These are phyloP conservation scores for Urocitellus parryii DNA, from an alignment of 2,113 vertebrate species.

Conservation along the genomic window DNA sequence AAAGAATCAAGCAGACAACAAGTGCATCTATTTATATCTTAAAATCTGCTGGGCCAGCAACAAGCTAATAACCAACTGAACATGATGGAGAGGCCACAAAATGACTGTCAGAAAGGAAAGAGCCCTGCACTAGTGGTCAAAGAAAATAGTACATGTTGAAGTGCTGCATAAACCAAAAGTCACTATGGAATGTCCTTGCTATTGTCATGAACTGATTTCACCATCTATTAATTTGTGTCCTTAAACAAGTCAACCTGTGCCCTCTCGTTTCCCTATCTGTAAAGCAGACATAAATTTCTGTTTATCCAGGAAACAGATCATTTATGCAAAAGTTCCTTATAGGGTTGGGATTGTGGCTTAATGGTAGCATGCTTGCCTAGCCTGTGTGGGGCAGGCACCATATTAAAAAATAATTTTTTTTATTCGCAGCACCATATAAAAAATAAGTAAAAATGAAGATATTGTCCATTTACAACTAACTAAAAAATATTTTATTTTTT, in stretches of 20 bases:
- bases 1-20: constrained; percentile 51
- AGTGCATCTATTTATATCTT: constrained; percentile 69
- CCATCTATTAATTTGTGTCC: background rate
- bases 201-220: background rate
- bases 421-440: no score
- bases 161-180: background rate
- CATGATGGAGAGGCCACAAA: background rate
- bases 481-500: no score
- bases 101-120: background rate
- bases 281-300: background rate
- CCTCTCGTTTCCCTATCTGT: background rate
- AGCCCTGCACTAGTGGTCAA: background rate
- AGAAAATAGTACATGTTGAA: background rate
- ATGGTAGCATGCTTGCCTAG: no score
- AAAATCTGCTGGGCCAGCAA: constrained; percentile 60
- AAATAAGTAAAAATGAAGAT: no score
- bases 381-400: no score
- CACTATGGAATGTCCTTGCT: background rate
- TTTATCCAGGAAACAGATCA: background rate
- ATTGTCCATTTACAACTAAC: no score
- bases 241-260: background rate
- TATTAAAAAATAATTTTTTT: no score
- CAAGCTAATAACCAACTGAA: constrained; percentile 50
- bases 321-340: constrained; percentile 3
- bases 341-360: background rate